Base-by-base conservation (phyloP, 37 sponge, comb jelly and placozoan species). In the Mnemiopsis leidyi region DNA sequence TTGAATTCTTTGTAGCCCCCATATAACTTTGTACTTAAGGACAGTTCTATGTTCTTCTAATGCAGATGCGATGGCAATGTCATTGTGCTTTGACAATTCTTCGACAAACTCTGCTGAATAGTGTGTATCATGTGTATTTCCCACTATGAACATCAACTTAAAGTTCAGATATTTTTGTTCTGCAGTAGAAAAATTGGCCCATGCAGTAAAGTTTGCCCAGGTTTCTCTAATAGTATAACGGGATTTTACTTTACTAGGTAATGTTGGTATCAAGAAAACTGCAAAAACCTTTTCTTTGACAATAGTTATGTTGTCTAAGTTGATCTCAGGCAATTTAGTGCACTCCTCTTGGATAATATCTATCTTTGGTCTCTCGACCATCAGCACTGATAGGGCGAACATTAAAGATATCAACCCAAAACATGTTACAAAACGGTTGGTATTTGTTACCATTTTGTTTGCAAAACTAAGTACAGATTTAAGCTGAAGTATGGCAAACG, bases 1-100 rank as follows among this genome's bases (percentile, higher is more conserved):
- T 18, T 29, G 75, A 71, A 13, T 71, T 23, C 75, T 5, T 28
- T 28, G 5, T 25, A 71, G n/a, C 5, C 75, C 75, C 75, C 75
- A 71, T 5, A 71, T 23, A 28, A 71, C 75, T 71, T 71, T 71
- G 75, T 71, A 71, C n/a, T 71, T 71, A 5, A 71, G 75, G n/a
- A 71, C 75, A 71, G 75, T 29, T 71, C 75, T n/a, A 25, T 71
- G 75, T 28, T 71, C 75, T 28, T 71, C 30, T 5, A 71, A 29
- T 7, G 2, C n/a, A 28, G 75, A 29, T 7, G 30, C 30, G 5
- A 71, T n/a, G n/a, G 20, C 5, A n/a, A 71, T 71, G 30, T 71
- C 75, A 18, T 71, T 28, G 30, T 71, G 75, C 3, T 5, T 28
- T 71, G 30, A 71, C 7, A 71, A 2, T 28, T 71, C 75, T 28